A percentile compares a stretch with the other conserved stretches of the same genome.
Conservation (phyloP, 1,140 invertebrate genomes). For the Bombus difficillimus region DNA sequence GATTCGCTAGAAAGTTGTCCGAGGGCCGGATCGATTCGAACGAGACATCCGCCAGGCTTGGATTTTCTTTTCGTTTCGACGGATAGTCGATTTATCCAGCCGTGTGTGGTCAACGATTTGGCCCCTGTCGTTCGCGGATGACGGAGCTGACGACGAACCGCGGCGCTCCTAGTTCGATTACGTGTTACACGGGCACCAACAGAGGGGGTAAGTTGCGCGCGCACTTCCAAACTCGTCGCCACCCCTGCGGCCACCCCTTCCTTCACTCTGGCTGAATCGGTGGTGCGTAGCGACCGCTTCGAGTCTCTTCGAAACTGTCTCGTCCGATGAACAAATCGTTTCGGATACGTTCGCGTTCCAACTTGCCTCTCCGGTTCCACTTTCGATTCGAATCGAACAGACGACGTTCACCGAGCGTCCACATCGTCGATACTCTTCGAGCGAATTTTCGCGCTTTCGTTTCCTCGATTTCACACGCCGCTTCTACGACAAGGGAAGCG, state of each 20-base stretch:
- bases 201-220: conserved; percentile 74
- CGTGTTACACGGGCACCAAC: conserved; percentile 69
- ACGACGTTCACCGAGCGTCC: no score
- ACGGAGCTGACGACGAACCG: conserved; percentile 74
- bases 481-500: no score
- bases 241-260: conserved; percentile 22
- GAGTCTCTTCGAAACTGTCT: not conserved
- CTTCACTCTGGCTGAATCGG: no score
- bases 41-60: not conserved
- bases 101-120: conserved; percentile 44
- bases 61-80: not conserved
- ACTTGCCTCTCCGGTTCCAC: not conserved
- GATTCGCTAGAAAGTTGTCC: not conserved
- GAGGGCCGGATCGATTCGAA: not conserved
- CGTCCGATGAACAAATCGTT: not conserved
- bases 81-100: conserved; percentile 1
- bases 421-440: no score
- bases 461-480: no score
- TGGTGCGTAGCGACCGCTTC: not conserved
- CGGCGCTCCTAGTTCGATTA: conserved; percentile 83
- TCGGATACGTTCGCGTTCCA: not conserved
- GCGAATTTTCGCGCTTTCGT: no score
- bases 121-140: conserved; percentile 62
- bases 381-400: no score
- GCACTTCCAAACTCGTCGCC: conserved; percentile 71